Base-by-base conservation (phyloP, 2,888 invertebrate species). In the Volucella inanis region DNA sequence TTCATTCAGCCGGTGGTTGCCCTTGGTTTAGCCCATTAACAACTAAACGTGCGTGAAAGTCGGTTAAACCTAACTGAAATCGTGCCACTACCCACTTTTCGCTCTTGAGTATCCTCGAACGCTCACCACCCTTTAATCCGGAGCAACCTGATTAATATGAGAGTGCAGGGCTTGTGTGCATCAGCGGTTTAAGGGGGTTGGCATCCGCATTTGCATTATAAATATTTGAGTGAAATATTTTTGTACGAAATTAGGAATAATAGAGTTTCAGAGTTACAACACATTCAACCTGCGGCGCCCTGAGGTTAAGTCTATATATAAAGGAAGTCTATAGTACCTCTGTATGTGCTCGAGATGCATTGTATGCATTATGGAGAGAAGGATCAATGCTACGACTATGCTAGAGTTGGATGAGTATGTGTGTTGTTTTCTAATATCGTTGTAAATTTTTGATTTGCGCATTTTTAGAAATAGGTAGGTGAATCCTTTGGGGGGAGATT, bases 1-100 rank as follows among this genome's bases (percentile, higher is more conserved):
- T 31, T 6, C 31, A 31, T 31, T 31, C 31, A 31, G 31, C 49
- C 8, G 8, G 14, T 39, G 10, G 14, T 50, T 39, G 59, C 43
- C 45, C 41, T 54, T 43, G 31, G 41, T 70, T 77, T 61, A 68
- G 39, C 52, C 31, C 47, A 57, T 78, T 72, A 72, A 78, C 67
- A 74, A 47, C 72, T 83, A 78, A 83, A 83, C 78, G 72, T 74
- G 79, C 74, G 83, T 83, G 43, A 78, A 83, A 78, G 74, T 74
- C 78, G 62, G 68, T 78, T 83, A 78, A 83, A 45, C 18, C 49
- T 39, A 45, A 38, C 55, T 49, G 15, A 43, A 70, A 71, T 38
- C 38, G 39, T 65, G 62, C 68, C 47, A 55, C 6, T 31, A 31
- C 50, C 41, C 22, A 39, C 15, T 54, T 41, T 49, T 52, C 41